These are phyloP conservation scores for Ips nitidus DNA, from an alignment of 1,140 invertebrate species.

Conservation along the genomic window DNA sequence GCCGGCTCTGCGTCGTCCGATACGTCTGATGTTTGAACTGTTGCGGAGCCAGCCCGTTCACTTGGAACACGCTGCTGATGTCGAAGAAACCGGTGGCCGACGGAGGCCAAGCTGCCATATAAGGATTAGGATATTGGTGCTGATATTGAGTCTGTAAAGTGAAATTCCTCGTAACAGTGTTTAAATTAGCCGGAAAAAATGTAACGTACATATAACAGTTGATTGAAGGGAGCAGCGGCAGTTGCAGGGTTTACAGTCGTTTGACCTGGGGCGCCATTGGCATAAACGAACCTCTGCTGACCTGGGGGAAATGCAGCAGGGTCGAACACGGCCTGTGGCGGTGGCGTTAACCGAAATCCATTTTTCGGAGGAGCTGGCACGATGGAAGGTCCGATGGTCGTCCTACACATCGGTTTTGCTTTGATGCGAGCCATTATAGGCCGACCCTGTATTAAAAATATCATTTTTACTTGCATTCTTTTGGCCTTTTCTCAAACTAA, in stretches of 20 bases:
- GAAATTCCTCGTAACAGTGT: neutral
- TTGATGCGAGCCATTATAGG: constrained; percentile 90
- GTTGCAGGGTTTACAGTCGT: constrained; percentile 30
- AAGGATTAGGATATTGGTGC: constrained; percentile 57
- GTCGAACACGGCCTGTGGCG: constrained; percentile 62
- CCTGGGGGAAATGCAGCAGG: constrained; percentile 57
- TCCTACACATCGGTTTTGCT: constrained; percentile 81
- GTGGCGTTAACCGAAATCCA: constrained; percentile 65
- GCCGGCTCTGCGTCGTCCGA: constrained; percentile 35
- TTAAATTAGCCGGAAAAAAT: constrained; percentile 2
- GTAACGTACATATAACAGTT: constrained; percentile 68
- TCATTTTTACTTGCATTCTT: no score
- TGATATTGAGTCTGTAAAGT: constrained; percentile 50
- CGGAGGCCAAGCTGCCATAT: constrained; percentile 59
- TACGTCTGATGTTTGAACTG: constrained; percentile 59
- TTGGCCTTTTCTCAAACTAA: no score
- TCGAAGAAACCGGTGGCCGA: constrained; percentile 66
- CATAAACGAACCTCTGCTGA: constrained; percentile 65
- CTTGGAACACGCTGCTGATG: constrained; percentile 69
- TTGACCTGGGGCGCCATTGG: constrained; percentile 58
- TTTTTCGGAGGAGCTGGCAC: constrained; percentile 61
- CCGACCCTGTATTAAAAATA: constrained; percentile 68
- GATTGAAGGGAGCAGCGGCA: constrained; percentile 55
- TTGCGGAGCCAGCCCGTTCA: constrained; percentile 75
- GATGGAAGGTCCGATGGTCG: constrained; percentile 62